Base-by-base conservation (phyloP, 2,113 vertebrate genomes). In the Sus scrofa region DNA sequence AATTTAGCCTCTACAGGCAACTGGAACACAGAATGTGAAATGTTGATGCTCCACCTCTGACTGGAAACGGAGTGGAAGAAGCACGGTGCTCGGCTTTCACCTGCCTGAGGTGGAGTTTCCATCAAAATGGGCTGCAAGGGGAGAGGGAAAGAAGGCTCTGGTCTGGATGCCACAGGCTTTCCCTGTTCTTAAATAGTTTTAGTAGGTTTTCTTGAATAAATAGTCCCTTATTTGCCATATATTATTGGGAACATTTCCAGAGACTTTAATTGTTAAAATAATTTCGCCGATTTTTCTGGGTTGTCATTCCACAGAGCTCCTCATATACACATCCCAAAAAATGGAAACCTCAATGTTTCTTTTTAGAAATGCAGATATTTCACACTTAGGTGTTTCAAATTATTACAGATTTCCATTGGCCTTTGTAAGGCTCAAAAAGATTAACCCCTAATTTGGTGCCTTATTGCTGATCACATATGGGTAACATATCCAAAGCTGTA, bases 11-110 rank as follows among this genome's bases (percentile, higher is more conserved):
- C 44, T 58, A 20, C 26, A 74, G 20, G 15, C 27, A 65, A 16
- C 7, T 44, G 20, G 15, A 4, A 50, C 58, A 62, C 19, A 65
- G 18, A 54, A 44, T 32, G 24, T 60, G 56, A 95, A 85, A 63
- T 27, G 14, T 2, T 81, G 54, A 3, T 60, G 8, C 1, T 3
- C 1, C 50, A 86, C 0, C 1, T 1, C 30, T 68, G 52, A 39
- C 27, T 56, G 13, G 24, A 4, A 86, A 13, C 6, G 30, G 16
- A 2, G 0, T 7, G 18, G 2, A 56, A 22, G 10, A 9, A 75
- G 19, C 3, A 3, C n/a, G 86, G 37, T 58, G 10, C 52, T 90
- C 18, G 39, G 39, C 24, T 7, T 82, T 70, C 34, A 70, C 12
- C 18, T 81, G 4, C 2, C 5, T 65, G 34, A 4, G 10, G 0